Conservation (phyloP, 2,888 invertebrate genomes). For the Harpalus rubripes region DNA sequence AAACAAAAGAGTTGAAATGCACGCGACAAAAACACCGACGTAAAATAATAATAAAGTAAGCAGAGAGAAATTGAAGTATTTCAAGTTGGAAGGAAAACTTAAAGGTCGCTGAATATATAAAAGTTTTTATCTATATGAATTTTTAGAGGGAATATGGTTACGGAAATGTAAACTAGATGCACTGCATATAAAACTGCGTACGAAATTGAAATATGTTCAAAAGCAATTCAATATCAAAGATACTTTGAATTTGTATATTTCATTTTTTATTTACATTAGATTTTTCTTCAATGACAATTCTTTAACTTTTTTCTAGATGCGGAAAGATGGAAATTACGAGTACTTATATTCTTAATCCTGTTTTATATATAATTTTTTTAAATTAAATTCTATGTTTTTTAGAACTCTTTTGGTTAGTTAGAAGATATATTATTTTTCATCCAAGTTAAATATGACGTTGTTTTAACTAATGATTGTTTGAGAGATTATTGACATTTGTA, state of each 20-base stretch:
- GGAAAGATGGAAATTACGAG: no score
- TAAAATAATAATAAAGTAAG: background rate
- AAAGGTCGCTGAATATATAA: background rate
- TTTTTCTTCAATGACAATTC: background rate
- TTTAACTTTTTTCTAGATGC: no score
- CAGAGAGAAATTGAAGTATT: background rate
- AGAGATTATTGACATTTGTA: no score
- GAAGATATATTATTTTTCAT: no score
- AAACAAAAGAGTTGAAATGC: background rate
- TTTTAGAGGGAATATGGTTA: background rate
- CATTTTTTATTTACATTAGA: background rate
- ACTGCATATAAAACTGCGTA: background rate
- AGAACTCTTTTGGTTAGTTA: no score
- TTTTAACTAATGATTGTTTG: no score
- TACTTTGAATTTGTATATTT: background rate
- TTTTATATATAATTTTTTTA: no score
- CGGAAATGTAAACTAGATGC: background rate
- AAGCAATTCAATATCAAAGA: background rate
- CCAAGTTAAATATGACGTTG: no score
- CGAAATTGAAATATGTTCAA: conserved; percentile 1
- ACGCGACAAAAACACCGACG: background rate
- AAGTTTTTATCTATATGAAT: background rate
- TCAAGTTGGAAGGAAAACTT: background rate
- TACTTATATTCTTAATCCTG: no score
- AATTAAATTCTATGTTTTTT: no score